Base-by-base conservation (phyloP, 2,888 invertebrate genomes). In the Rotaria sp. region DNA sequence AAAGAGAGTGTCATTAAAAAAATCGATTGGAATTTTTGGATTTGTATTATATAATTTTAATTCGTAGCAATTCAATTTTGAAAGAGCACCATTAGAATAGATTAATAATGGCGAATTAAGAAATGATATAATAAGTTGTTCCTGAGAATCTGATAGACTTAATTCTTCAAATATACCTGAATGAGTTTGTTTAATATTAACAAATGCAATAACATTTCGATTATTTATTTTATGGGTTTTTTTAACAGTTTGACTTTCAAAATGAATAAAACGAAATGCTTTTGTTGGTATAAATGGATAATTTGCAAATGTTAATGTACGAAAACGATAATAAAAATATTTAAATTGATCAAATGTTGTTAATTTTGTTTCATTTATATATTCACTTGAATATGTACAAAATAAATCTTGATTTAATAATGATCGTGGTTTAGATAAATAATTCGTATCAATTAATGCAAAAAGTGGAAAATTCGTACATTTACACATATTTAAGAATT, bases 401-500 rank as follows among this genome's bases (percentile, higher is more conserved):
- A 80, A 80, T 38, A 80, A 35, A 45, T 80, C 80, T 80, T 80
- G 80, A 45, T 80, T 80, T 26, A 13, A n/a, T 67, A 67, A 30
- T n/a, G 80, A 80, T 18, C 45, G 24, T n/a, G 80, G 80, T 80
- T 80, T 80, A 15, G 80, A n/a, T 41, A 80, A n/a, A 80, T 80
- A 80, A n/a, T 2, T 80, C 45, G 41, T 41, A 80, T 80, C 80
- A 35, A 38, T 38, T n/a, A 80, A 38, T 45, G 80, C 15, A 80
- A 80, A 80, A 26, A 80, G 80, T 26, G 80, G 80, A 80, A 80
- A 80, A n/a, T 80, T 80, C n/a, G 80, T 80, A 45, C 80, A 80
- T 80, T 80, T 80, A 80, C 80, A 80, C 80, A 80, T 80, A 45
- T 80, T 80, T 45, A 80, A 80, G 45, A 80, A 80, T 80, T 80